These are phyloP conservation scores for Drosophila mimetica DNA, from an alignment of 2,888 invertebrate genomes.

Conservation along the genomic window DNA sequence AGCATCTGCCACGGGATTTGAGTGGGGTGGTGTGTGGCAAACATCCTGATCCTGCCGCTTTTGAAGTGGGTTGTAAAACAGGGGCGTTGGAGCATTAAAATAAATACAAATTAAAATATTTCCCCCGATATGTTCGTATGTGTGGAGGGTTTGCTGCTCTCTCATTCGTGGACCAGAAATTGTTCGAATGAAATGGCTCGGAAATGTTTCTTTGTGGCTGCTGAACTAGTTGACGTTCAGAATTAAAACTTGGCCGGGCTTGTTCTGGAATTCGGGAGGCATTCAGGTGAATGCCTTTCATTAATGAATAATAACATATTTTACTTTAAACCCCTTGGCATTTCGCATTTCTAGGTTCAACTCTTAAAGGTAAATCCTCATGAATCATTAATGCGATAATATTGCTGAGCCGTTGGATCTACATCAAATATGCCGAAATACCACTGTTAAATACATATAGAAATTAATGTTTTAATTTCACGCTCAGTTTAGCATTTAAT, in stretches of 20 bases:
- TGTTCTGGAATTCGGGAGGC: conserved; percentile 8
- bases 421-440: conserved; percentile 38
- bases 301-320: conserved; percentile 29
- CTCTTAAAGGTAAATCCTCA: conserved; percentile 16
- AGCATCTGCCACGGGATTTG: conserved; percentile 21
- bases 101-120: conserved; percentile 80
- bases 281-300: conserved; percentile 17
- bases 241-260: conserved; percentile 14
- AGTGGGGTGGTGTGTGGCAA: background rate
- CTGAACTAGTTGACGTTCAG: conserved; percentile 18
- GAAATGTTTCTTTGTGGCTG: conserved; percentile 58
- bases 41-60: conserved; percentile 12
- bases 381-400: conserved; percentile 44
- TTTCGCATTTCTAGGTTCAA: background rate
- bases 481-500: conserved; percentile 81
- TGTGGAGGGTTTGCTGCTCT: conserved; percentile 3
- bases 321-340: background rate
- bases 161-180: conserved; percentile 49
- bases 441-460: conserved; percentile 42
- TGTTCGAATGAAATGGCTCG: conserved; percentile 72
- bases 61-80: conserved; percentile 58
- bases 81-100: conserved; percentile 74
- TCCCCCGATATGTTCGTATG: conserved; percentile 28
- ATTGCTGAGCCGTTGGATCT: conserved; percentile 14
- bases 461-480: conserved; percentile 82